Evolutionary conservation across 2,888 invertebrate genomes (phyloP).

Genomic region (Caenorhabditis sp.): DNA sequence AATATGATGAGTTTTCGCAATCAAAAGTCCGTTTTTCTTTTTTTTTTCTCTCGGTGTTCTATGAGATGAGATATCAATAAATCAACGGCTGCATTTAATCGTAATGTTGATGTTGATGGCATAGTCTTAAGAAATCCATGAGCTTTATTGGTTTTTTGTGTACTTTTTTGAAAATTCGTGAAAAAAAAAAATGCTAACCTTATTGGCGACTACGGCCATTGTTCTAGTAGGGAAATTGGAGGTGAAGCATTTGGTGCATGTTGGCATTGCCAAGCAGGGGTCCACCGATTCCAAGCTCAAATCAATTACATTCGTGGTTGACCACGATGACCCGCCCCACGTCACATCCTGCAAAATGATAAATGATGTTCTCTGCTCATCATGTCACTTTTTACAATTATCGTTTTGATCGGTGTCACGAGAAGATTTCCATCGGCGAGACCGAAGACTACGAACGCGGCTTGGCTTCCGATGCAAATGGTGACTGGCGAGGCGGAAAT

Average conservation of each 20-base stretch:
- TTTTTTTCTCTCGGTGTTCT: neutral
- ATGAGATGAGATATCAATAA: too few relatives aligned
- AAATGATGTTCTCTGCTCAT: neutral
- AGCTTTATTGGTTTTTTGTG: slow-evolving; percentile 8
- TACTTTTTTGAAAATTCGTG: too few relatives aligned
- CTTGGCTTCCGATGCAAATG: slow-evolving; percentile 46
- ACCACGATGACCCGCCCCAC: slow-evolving; percentile 43
- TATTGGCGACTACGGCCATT: slow-evolving; percentile 41
- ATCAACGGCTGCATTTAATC: too few relatives aligned
- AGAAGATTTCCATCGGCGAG: slow-evolving; percentile 57
- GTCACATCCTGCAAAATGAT: slow-evolving; percentile 33
- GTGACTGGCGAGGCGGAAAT: slow-evolving; percentile 24
- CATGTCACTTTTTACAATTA: slow-evolving; percentile 42
- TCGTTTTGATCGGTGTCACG: slow-evolving; percentile 52
- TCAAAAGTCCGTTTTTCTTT: neutral
- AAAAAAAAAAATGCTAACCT: slow-evolving; percentile 29
- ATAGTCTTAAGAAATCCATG: neutral
- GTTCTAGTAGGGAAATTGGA: slow-evolving; percentile 40
- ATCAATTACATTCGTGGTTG: slow-evolving; percentile 37
- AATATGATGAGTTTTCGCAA: neutral
- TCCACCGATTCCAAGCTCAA: slow-evolving; percentile 26
- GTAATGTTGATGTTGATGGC: too few relatives aligned
- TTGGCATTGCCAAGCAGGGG: slow-evolving; percentile 36
- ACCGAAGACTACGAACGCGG: slow-evolving; percentile 56
- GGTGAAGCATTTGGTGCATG: slow-evolving; percentile 42